Base-by-base conservation (phyloP, 1,140 invertebrate species). In the Antheraea mylitta region DNA sequence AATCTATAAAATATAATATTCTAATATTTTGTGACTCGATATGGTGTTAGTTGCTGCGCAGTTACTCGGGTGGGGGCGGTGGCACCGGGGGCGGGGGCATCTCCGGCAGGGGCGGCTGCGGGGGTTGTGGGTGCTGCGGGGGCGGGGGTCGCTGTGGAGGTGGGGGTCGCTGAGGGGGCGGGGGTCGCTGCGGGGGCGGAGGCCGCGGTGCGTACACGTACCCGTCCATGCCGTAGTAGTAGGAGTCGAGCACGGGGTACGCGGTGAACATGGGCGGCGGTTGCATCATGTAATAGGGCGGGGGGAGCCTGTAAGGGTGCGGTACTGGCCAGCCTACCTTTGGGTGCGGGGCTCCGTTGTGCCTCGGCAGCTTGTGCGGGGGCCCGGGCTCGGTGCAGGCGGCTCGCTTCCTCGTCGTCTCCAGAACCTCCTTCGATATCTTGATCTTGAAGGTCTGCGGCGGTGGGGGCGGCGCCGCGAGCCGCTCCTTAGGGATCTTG, bases 401-500 rank as follows among this genome's bases (percentile, higher is more conserved):
- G 19, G 72, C 71, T 62, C 89, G 80, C 76, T 92, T 89, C 13
- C 86, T 74, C 5, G 88, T 88, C 8, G 83, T 85, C 68, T 92
- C 92, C 58, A 93, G 73, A 11, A 90, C 83, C 45, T 92, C 90
- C 74, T 92, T 92, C 0, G 91, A 85, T 61, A 93, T 92, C 77
- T 92, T 93, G 80, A 93, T 92, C 77, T 92, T 92, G 9, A 93
- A 74, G 0, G 78, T 68, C 66, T 87, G 82, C 16, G 85, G 86
- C 18, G 89, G 87, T 5, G 86, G 90, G 7, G 90, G 92, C 18
- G 91, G 90, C 19, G 78, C 86, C n/a, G 90, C 82, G n/a, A 93
- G 66, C 42, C 91, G 71, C 53, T 93, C 92, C 71, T 92, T 93
- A 0, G 92, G 90, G 18, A 92, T 93, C 70, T 92, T 93, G 30